Percentiles rank a stretch among this genome's conserved stretches.
phyloP scores from a whole-genome alignment of 1,140 invertebrate species.

The Temnothorax nylanderi region DNA sequence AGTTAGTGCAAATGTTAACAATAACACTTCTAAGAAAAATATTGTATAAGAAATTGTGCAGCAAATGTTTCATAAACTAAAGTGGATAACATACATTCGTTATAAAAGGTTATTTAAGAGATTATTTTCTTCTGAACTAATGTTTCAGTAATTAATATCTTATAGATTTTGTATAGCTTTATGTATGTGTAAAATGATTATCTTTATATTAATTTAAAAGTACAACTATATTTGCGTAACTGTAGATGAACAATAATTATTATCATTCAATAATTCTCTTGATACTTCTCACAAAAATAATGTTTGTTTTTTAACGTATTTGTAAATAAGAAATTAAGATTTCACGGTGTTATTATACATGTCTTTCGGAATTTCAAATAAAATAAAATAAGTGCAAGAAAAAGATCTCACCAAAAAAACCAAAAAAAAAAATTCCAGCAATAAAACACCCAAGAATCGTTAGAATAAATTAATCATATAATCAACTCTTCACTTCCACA shows the following conservation, averaged over 20 bases:
- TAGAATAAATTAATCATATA: slow-evolving; percentile 43
- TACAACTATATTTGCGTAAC: neutral
- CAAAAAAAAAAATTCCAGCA: slow-evolving; percentile 49
- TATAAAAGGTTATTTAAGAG: neutral
- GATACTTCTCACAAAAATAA: slow-evolving; percentile 34
- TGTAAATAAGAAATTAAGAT: slow-evolving; percentile 5
- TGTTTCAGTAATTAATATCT: neutral
- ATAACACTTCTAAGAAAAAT: neutral
- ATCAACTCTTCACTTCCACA: neutral
- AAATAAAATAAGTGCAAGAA: neutral
- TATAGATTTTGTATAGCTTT: neutral
- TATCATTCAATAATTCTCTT: neutral
- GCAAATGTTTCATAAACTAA: neutral
- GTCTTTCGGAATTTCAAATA: neutral
- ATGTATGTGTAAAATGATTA: neutral
- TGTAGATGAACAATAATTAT: neutral
- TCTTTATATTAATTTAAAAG: neutral
- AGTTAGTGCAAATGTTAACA: slow-evolving; percentile 10
- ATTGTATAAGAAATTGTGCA: neutral
- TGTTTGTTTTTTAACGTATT: neutral
- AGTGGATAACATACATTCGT: neutral
- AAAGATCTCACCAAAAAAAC: slow-evolving; percentile 61
- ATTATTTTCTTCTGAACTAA: neutral
- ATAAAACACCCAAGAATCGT: slow-evolving; percentile 35
- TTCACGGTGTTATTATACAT: neutral